Evolutionary conservation across 1,140 invertebrate genomes (phyloP).

Genomic region (Platyura marginata): DNA sequence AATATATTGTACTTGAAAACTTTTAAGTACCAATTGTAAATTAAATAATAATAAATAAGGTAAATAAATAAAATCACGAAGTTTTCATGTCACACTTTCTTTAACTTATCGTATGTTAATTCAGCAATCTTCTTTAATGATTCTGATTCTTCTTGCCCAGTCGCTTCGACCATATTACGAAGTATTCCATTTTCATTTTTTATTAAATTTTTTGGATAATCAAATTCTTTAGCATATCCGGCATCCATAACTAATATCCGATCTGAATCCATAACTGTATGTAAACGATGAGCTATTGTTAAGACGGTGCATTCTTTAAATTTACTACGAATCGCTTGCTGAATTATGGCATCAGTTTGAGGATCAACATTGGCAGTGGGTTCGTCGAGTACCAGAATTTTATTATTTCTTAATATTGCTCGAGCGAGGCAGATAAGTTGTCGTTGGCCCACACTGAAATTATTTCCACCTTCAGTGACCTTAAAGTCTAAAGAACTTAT

Average conservation of each 20-base stretch:
- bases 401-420: slow-evolving; percentile 32
- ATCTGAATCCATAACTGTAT: slow-evolving; percentile 36
- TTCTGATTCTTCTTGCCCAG: slow-evolving; percentile 23
- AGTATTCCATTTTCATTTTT: slow-evolving; percentile 40
- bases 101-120: neutral
- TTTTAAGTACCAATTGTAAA: neutral
- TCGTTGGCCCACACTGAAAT: slow-evolving; percentile 52
- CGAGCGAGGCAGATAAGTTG: slow-evolving; percentile 36
- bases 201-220: slow-evolving; percentile 44
- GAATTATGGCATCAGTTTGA: slow-evolving; percentile 35
- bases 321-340: slow-evolving; percentile 32
- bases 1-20: too few species aligned
- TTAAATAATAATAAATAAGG: neutral
- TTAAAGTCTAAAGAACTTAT: slow-evolving; percentile 31
- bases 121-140: neutral
- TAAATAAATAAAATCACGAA: neutral
- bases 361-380: slow-evolving; percentile 39
- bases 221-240: slow-evolving; percentile 45
- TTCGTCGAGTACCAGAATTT: slow-evolving; percentile 38
- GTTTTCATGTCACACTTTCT: neutral
- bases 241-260: slow-evolving; percentile 47
- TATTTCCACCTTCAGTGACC: slow-evolving; percentile 38
- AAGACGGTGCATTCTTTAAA: slow-evolving; percentile 43
- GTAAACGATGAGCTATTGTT: slow-evolving; percentile 54
- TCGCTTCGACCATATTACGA: slow-evolving; percentile 45